phyloP scores from a whole-genome alignment of 2,113 vertebrate species.

The Gasterosteus nipponicus region DNA sequence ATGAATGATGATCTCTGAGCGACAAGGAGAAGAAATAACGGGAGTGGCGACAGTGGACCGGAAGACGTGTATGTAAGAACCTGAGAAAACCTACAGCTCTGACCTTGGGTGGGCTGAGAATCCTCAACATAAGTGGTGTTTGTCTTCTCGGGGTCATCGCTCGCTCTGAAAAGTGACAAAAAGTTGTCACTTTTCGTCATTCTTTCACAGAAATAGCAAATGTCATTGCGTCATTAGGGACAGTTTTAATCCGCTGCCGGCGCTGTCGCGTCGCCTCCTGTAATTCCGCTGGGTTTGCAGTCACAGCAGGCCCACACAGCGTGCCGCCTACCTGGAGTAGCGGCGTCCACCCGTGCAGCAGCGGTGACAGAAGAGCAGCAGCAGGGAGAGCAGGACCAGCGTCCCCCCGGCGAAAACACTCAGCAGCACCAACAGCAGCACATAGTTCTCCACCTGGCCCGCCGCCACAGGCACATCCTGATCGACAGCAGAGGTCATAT shows the following conservation, averaged over 20 bases:
- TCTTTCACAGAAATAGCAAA: slow-evolving; percentile 8
- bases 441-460: slow-evolving; percentile 87
- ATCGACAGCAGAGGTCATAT: background rate
- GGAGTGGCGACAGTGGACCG: background rate
- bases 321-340: slow-evolving; percentile 86
- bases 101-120: slow-evolving; percentile 90
- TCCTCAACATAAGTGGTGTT: slow-evolving; percentile 94
- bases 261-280: background rate
- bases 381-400: slow-evolving; percentile 88
- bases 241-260: slow-evolving; percentile 19
- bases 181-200: slow-evolving; percentile 1
- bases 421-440: slow-evolving; percentile 88
- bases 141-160: slow-evolving; percentile 95
- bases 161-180: slow-evolving; percentile 81
- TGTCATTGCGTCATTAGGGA: background rate
- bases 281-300: slow-evolving; percentile 22
- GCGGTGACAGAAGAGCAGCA: slow-evolving; percentile 90
- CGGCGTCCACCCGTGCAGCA: slow-evolving; percentile 88
- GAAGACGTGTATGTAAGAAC: background rate
- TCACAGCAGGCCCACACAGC: background rate
- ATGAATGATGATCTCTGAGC: slow-evolving; percentile 88
- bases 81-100: slow-evolving; percentile 28
- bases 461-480: slow-evolving; percentile 80
- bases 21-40: slow-evolving; percentile 13
- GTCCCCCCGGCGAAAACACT: slow-evolving; percentile 90